A percentile compares a stretch with the other conserved stretches of the same genome.
phyloP scores from a whole-genome alignment of 2,113 vertebrate genomes.

The Carassius auratus region DNA sequence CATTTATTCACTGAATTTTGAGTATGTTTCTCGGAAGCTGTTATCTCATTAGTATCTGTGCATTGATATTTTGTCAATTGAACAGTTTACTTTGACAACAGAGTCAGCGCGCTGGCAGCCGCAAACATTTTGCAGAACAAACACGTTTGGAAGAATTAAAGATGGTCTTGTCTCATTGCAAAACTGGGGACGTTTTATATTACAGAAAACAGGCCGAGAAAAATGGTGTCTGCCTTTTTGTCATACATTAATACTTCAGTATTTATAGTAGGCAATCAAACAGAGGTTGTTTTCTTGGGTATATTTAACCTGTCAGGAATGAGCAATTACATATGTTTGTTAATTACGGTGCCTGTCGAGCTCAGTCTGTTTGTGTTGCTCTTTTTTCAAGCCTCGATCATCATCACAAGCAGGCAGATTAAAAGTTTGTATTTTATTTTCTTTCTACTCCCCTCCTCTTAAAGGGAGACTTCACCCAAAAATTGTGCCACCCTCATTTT shows the following conservation, averaged over 20 bases:
- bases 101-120: not conserved
- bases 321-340: slow-evolving; percentile 82
- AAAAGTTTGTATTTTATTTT: slow-evolving; percentile 70
- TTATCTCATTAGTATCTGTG: slow-evolving; percentile 37
- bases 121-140: slow-evolving; percentile 31
- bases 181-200: slow-evolving; percentile 45
- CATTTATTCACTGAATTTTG: slow-evolving; percentile 60
- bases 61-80: slow-evolving; percentile 19
- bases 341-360: slow-evolving; percentile 80
- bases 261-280: slow-evolving; percentile 72
- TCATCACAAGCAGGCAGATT: slow-evolving; percentile 73
- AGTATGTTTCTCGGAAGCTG: slow-evolving; percentile 34
- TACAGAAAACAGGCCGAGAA: slow-evolving; percentile 36
- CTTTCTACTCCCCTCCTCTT: slow-evolving; percentile 13
- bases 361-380: slow-evolving; percentile 78
- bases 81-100: slow-evolving; percentile 14
- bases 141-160: slow-evolving; percentile 23
- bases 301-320: slow-evolving; percentile 79
- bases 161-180: slow-evolving; percentile 17
- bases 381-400: slow-evolving; percentile 71
- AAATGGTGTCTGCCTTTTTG: slow-evolving; percentile 54
- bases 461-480: slow-evolving; percentile 1
- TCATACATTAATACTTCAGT: slow-evolving; percentile 64
- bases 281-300: slow-evolving; percentile 75
- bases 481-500: slow-evolving; percentile 7